phyloP scores from a whole-genome alignment of 2,797 vertebrate genomes.

The Stomatorhinus walkeri region DNA sequence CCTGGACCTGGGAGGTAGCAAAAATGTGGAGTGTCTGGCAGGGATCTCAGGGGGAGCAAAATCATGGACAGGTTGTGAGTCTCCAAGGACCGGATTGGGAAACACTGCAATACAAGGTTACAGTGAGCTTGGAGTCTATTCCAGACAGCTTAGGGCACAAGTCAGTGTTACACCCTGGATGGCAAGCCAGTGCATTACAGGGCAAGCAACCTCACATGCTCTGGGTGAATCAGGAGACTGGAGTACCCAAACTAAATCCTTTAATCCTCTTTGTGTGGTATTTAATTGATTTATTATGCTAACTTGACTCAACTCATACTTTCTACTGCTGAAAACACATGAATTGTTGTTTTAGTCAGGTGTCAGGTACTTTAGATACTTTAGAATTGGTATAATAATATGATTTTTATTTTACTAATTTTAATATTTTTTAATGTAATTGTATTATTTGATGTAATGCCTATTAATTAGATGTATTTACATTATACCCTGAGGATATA shows the following conservation, averaged over 20 bases:
- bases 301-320: not conserved
- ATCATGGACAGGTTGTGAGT: not conserved
- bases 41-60: not conserved
- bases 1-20: not conserved
- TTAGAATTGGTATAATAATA: not conserved
- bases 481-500: not conserved
- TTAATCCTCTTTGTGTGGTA: not conserved
- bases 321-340: not conserved
- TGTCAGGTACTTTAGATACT: not conserved
- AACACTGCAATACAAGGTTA: not conserved
- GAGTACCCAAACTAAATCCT: not conserved
- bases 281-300: not conserved
- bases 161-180: not conserved
- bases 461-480: not conserved
- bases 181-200: not conserved
- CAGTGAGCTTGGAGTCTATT: not conserved
- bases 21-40: not conserved
- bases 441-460: not conserved
- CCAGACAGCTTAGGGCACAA: not conserved
- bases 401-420: not conserved
- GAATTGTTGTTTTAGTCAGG: not conserved
- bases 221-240: not conserved
- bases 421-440: not conserved
- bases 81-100: not conserved
- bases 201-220: not conserved